Base-by-base conservation (phyloP, 1,140 invertebrate genomes). In the Lineus longissimus region DNA sequence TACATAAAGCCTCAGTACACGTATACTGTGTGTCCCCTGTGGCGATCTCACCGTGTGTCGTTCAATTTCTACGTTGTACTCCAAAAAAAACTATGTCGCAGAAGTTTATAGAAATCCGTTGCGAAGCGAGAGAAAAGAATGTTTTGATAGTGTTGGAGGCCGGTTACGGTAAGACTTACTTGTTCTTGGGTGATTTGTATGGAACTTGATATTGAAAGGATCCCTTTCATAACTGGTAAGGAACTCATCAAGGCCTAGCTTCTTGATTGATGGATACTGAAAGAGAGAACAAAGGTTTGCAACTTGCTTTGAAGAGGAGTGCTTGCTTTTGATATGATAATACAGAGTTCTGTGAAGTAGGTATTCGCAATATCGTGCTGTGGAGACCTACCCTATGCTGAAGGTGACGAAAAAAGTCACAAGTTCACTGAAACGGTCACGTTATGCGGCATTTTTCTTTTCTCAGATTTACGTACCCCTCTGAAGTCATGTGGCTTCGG, bases 401-500 rank as follows among this genome's bases (percentile, higher is more conserved):
- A 30, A 23, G 17, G 4, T 59, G 25, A 22, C 11, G 22, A 62
- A 51, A 27, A 23, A 40, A n/a, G 2, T n/a, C 0, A 30, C 29
- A 22, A 1, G 29, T 7, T 2, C 17, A 2, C 19, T 54, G 15
- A 0, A n/a, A n/a, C n/a, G n/a, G n/a, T n/a, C n/a, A n/a, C n/a
- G n/a, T n/a, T n/a, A n/a, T n/a, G n/a, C n/a, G n/a, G n/a, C n/a
- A n/a, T n/a, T n/a, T n/a, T n/a, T n/a, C n/a, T n/a, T n/a, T n/a
- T n/a, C n/a, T 40, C 2, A 23, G 2, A 11, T 40, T 22, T 27
- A 70, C 74, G 51, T 63, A 80, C 78, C 64, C 72, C 74, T 75
- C 78, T 70, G 64, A 70, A 75, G 57, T 80, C 78, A 43, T 78
- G 76, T n/a, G 71, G 73, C 62, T 72, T 71, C 0, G 76, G 73